Evolutionary conservation across 2,797 vertebrate species (phyloP), one percentile per base, ranked within the genome.

Genomic region (Hippoglossus hippoglossus): DNA sequence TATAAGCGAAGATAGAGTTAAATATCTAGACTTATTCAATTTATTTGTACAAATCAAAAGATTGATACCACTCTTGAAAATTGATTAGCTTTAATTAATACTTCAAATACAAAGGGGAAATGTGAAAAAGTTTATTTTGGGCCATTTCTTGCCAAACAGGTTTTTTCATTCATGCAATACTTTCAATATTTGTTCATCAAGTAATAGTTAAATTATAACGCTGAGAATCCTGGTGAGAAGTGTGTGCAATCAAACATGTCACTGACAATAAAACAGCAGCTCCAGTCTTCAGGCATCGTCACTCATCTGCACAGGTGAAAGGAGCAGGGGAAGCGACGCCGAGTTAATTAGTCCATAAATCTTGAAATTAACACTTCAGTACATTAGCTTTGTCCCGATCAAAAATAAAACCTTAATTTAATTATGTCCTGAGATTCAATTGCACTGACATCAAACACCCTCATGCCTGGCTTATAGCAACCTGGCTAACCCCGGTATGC

Each of bases 401-500:
- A 66, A n/a, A 66, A 58, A 16, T 16, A 39, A 13, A n/a, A 46
- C 12, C 13, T n/a, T 52, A 1, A 13, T 56, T 31, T 16, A 53
- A 71, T 53, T 5, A n/a, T 31, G 6, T 28, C 19, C 21, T n/a
- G 8, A 41, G 25, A 56, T 36, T 44, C 36, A 61, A 36, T 24
- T 61, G 36, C 44, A 18, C 21, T 18, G n/a, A 49, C 13, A 36
- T 21, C 41, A 25, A 63, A 31, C 47, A 21, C 28, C 13, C 28
- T 19, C 53, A 25, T 16, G 36, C 22, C 44, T 15, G 41, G 22
- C n/a, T 24, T 63, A 24, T 46, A 63, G 52, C 55, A 70, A 63
- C 58, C 60, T 58, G 19, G 47, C 44, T 39, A 57, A 71, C 21
- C 47, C 56, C 51, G 34, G 13, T 21, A 71, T 24, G 2, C 65